Evolutionary conservation across 1,140 invertebrate genomes (phyloP).

Genomic region (Oreohelix idahoensis): DNA sequence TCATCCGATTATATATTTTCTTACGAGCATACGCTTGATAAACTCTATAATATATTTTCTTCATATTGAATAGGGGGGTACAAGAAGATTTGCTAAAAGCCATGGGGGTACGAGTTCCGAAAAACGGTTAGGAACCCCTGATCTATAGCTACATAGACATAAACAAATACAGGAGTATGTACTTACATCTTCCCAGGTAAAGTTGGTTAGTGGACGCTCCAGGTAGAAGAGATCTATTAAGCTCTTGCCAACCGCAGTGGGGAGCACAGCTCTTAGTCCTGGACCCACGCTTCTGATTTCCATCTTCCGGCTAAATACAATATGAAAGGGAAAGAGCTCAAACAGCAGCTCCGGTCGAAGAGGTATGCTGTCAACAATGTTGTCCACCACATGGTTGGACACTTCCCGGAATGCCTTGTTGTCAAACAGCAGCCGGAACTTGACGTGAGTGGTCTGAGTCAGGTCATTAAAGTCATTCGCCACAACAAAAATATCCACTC

Average conservation of each 20-base stretch:
- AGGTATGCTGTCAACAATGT: constrained; percentile 52
- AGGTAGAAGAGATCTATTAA: constrained; percentile 92
- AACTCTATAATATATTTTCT: no score
- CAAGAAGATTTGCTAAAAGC: no score
- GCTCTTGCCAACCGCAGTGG: constrained; percentile 82
- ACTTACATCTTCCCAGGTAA: constrained; percentile 93
- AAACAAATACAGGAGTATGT: constrained; percentile 64
- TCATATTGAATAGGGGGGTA: no score
- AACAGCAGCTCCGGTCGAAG: constrained; percentile 86
- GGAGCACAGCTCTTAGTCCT: constrained; percentile 90
- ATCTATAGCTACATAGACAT: no score
- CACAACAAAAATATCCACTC: constrained; percentile 85
- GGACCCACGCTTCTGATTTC: constrained; percentile 87
- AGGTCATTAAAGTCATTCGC: constrained; percentile 81
- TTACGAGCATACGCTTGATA: no score
- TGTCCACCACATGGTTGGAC: constrained; percentile 46
- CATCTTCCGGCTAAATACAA: constrained; percentile 96
- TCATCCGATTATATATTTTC: no score
- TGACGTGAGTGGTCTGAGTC: constrained; percentile 93
- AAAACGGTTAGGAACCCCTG: no score
- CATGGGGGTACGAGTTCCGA: no score
- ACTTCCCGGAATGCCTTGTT: constrained; percentile 81
- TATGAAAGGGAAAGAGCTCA: constrained; percentile 97
- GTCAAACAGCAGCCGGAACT: constrained; percentile 94
- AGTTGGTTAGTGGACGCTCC: constrained; percentile 89